Conservation (phyloP, 2,113 vertebrate genomes). For the Cnemophilus loriae region DNA sequence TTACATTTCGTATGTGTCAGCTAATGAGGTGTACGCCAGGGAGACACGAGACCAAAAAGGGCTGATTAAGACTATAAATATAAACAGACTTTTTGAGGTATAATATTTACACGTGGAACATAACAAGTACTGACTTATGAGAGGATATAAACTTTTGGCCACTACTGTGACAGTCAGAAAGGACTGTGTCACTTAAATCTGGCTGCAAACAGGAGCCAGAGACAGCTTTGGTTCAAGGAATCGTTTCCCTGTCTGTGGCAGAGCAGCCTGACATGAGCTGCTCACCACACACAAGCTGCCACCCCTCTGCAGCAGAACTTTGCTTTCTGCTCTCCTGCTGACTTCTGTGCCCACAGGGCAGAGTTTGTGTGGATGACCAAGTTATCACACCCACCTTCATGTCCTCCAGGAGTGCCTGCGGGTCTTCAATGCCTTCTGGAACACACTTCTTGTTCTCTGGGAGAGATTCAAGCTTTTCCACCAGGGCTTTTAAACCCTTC, state of each 20-base stretch:
- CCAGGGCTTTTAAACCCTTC: constrained; percentile 87
- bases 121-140: neutral
- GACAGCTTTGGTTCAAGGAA: neutral
- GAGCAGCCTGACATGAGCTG: neutral
- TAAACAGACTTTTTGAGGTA: neutral
- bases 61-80: neutral
- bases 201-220: neutral
- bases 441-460: constrained; percentile 92
- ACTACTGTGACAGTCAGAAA: neutral
- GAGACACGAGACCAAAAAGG: neutral
- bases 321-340: neutral
- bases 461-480: constrained; percentile 93
- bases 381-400: constrained; percentile 81
- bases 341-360: neutral
- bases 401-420: constrained; percentile 87
- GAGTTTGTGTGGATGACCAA: neutral
- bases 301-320: neutral
- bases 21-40: neutral
- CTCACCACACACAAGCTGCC: neutral
- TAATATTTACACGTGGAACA: neutral
- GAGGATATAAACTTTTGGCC: neutral
- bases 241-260: neutral
- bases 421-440: constrained; percentile 88
- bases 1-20: neutral
- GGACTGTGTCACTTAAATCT: neutral